Evolutionary conservation across 2,888 invertebrate species (phyloP), one percentile per base, ranked within the genome.

Genomic region (Sarcophaga rosellei): DNA sequence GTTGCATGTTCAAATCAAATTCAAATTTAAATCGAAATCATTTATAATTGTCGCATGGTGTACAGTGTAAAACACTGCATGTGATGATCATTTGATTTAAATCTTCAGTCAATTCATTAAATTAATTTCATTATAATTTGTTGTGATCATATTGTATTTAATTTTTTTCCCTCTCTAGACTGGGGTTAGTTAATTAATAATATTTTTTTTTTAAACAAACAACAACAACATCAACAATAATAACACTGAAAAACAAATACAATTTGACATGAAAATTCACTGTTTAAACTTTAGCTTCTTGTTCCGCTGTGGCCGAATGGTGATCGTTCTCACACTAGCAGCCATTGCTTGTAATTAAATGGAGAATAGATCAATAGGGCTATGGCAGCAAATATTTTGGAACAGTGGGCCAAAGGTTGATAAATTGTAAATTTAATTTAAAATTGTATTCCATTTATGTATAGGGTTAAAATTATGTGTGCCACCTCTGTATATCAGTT

Each of bases 81-180:
- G 35, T 35, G 35, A 70, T 25, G 44, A 25, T 21, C n/a, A 61
- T 61, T 61, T 65, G 45, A 63, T 76, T 65, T 44, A 20, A 70
- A 82, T 59, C 45, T 63, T 53, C 75, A 62, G 23, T n/a, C 23
- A 69, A 25, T 62, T 44, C 35, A 21, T 76, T 82, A 61, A 77
- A 82, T 77, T 77, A 82, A 82, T 82, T 77, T 8, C 59, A 77
- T 82, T 77, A 66, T 47, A 77, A 77, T 66, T 68, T 77, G 66
- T 66, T n/a, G 12, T 63, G 15, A 12, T 35, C 10, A 35, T 35
- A 35, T 35, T 35, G 35, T 35, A 10, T 35, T 35, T 35, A 35
- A 35, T 35, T 35, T 35, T 6, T 35, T 35, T n/a, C n/a, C n/a
- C n/a, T n/a, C 17, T 17, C 53, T 53, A 3, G 21, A 59, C n/a